Conservation (phyloP, 2,797 vertebrate genomes). For the Chiloscyllium punctatum region DNA sequence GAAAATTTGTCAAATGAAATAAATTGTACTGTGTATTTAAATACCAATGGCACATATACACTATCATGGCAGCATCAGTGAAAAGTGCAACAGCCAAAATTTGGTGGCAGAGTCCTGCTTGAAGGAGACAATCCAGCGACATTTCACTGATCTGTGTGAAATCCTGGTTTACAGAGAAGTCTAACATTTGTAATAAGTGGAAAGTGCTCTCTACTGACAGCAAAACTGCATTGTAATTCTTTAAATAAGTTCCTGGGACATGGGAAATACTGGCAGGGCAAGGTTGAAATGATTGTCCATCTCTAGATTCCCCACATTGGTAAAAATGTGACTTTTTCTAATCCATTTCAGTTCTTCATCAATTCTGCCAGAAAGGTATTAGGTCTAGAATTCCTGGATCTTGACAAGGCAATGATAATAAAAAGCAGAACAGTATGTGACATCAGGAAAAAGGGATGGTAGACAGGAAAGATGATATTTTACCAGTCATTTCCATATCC, state of each 20-base stretch:
- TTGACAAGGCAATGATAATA: not conserved
- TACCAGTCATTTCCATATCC: not conserved
- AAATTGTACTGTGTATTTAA: not conserved
- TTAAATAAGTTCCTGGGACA: not conserved
- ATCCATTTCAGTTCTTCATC: not conserved
- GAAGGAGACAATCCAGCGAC: not conserved
- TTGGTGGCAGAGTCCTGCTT: not conserved
- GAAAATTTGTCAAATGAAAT: not conserved
- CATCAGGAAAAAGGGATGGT: not conserved
- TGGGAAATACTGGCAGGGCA: not conserved
- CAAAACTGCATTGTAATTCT: not conserved
- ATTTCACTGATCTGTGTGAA: not conserved
- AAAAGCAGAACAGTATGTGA: not conserved
- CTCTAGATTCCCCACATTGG: not conserved
- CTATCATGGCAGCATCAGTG: not conserved
- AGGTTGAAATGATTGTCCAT: not conserved
- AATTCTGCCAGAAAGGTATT: not conserved
- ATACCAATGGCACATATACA: not conserved
- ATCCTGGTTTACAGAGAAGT: not conserved
- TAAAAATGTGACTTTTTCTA: not conserved
- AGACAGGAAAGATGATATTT: not conserved
- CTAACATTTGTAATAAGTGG: not conserved
- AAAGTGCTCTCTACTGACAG: not conserved
- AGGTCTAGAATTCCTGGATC: not conserved
- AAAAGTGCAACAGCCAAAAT: conserved; percentile 10